Percentiles rank a stretch among this genome's conserved stretches.
Conservation (phyloP, 2,797 vertebrate genomes). For the Phrynocephalus vlangalii region DNA sequence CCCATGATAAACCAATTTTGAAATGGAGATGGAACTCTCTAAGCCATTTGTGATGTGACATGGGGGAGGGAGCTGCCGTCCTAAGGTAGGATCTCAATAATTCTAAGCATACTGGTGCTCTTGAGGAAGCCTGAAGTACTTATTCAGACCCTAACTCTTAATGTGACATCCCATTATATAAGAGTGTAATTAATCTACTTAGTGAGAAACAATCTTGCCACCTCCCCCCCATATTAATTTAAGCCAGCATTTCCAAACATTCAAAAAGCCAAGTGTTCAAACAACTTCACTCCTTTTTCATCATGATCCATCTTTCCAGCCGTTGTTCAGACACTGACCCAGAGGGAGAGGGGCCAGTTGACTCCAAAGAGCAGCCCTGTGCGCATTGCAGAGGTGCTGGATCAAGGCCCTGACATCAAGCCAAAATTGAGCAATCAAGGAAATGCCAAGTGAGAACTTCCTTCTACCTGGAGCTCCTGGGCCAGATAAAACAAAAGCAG, state of each 20-base stretch:
- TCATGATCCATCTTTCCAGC: background rate
- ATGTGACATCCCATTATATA: background rate
- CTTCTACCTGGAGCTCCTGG: background rate
- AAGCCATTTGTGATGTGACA: background rate
- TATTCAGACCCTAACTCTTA: background rate
- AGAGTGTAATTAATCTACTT: background rate
- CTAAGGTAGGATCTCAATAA: background rate
- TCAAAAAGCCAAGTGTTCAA: background rate
- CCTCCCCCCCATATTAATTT: background rate
- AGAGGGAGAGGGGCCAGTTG: background rate
- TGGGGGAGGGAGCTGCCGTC: background rate
- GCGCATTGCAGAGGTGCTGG: background rate
- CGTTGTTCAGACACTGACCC: background rate
- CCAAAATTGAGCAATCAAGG: background rate
- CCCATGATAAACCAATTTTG: background rate
- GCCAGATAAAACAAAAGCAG: background rate
- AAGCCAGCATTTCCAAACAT: background rate
- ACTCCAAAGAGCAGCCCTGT: background rate
- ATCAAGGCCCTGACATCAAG: background rate
- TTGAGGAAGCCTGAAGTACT: background rate
- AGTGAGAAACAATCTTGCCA: background rate
- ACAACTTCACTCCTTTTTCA: background rate
- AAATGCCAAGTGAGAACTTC: background rate
- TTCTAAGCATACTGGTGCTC: background rate
- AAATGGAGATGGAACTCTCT: background rate